phyloP scores from a whole-genome alignment of 1,140 invertebrate species.

The Lerema accius region DNA sequence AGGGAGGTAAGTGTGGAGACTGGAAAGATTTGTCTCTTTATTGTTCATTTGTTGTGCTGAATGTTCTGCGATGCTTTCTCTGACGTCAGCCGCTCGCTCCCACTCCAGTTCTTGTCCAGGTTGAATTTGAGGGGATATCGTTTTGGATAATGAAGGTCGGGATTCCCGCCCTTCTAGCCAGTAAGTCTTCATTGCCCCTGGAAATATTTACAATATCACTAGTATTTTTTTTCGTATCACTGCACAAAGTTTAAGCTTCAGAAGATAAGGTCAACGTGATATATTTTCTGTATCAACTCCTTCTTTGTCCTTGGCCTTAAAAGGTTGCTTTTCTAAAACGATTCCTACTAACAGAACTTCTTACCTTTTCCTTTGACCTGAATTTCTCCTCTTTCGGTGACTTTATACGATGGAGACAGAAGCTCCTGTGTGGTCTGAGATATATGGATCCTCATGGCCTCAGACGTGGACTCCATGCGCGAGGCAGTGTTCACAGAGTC shows the following conservation, averaged over 20 bases:
- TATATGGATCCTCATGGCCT: constrained; percentile 97
- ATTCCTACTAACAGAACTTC: too few relatives aligned
- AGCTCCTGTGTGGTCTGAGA: constrained; percentile 93
- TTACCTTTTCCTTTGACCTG: constrained; percentile 94
- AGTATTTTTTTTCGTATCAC: too few relatives aligned
- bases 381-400: constrained; percentile 91
- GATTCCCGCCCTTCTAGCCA: constrained; percentile 90
- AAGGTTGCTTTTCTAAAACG: too few relatives aligned
- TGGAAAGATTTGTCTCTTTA: constrained; percentile 64
- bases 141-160: constrained; percentile 78
- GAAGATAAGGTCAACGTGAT: too few relatives aligned
- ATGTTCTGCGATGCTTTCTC: constrained; percentile 71
- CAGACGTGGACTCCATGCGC: constrained; percentile 95
- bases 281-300: too few relatives aligned
- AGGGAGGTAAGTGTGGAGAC: constrained; percentile 38
- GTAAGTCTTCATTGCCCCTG: constrained; percentile 96
- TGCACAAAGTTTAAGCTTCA: too few relatives aligned
- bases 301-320: too few relatives aligned
- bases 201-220: too few relatives aligned
- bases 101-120: constrained; percentile 70
- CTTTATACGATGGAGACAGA: constrained; percentile 89
- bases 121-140: constrained; percentile 69
- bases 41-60: constrained; percentile 65
- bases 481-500: constrained; percentile 97
- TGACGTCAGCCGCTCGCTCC: constrained; percentile 68